A percentile compares a stretch with the other conserved stretches of the same genome.
Evolutionary conservation across 1,140 invertebrate species (phyloP).

Genomic region (Ceratosolen fusciceps): DNA sequence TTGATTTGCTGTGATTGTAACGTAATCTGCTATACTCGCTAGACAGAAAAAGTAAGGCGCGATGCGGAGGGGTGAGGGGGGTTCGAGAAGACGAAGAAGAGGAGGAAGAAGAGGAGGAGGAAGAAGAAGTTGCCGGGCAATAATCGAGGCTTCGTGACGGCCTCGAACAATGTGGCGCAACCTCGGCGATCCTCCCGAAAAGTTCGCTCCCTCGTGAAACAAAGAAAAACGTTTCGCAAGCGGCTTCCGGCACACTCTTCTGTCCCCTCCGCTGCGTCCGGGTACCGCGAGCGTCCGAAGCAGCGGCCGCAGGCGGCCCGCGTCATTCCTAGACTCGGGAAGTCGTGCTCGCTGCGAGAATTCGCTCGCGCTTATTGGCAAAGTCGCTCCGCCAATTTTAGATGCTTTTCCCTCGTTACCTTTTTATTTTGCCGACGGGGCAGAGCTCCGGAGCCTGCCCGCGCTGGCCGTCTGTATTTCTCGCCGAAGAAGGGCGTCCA

Average conservation of each 20-base stretch:
- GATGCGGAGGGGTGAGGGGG: too few species aligned
- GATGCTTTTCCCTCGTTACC: conserved; percentile 42
- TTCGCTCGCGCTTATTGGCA: conserved; percentile 39
- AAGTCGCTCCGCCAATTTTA: conserved; percentile 46
- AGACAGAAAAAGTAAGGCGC: too few species aligned
- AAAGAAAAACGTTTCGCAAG: neutral
- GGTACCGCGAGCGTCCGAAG: neutral
- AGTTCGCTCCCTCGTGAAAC: neutral
- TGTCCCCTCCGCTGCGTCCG: neutral
- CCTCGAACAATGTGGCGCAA: neutral
- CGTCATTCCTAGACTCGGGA: conserved; percentile 36
- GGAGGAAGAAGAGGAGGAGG: too few species aligned
- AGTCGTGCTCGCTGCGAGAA: neutral
- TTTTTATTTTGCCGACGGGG: conserved; percentile 42
- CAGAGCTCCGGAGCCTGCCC: conserved; percentile 12
- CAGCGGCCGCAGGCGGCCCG: neutral
- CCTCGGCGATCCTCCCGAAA: neutral
- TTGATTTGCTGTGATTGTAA: too few species aligned
- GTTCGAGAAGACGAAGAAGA: too few species aligned
- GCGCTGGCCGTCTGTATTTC: conserved; percentile 42
- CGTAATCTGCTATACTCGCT: too few species aligned
- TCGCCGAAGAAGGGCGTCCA: neutral
- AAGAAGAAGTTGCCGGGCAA: too few species aligned
- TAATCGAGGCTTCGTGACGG: too few species aligned
- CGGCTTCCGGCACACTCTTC: neutral